Percentiles rank a stretch among this genome's conserved stretches.
These are phyloP conservation scores for Bos javanicus DNA, from an alignment of 2,113 vertebrate genomes.

Conservation along the genomic window DNA sequence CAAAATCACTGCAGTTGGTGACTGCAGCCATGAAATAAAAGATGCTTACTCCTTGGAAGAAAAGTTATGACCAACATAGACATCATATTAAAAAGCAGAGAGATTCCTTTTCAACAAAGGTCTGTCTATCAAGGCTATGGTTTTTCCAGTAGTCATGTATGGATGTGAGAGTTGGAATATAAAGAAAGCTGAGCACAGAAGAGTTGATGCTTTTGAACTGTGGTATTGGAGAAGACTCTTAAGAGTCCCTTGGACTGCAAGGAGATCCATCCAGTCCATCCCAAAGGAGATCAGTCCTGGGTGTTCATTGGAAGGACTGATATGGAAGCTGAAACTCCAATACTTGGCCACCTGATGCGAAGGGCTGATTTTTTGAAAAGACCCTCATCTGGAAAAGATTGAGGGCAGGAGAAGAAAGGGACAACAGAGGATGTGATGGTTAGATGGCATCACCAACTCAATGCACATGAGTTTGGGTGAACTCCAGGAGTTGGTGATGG, in stretches of 20 bases:
- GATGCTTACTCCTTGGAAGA: neutral
- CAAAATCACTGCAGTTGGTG: neutral
- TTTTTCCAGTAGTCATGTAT: neutral
- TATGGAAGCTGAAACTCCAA: neutral
- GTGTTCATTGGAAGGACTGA: neutral
- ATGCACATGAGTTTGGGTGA: neutral
- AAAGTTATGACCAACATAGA: neutral
- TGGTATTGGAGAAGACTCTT: neutral
- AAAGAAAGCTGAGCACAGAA: neutral
- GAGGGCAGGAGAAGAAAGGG: neutral
- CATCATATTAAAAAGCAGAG: neutral
- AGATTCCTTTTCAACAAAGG: neutral
- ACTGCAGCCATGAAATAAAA: neutral
- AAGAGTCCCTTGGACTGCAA: neutral
- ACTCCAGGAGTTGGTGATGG: neutral
- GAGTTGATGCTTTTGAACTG: neutral
- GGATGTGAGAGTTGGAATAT: neutral
- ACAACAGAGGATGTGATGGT: neutral
- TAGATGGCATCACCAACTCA: neutral
- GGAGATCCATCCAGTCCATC: neutral
- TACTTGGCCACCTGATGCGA: neutral
- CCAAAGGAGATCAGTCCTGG: neutral
- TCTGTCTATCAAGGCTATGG: neutral
- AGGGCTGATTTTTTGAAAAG: neutral
- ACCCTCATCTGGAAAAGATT: neutral